Base-by-base conservation (phyloP, 2,113 vertebrate genomes). In the Turdus rufiventris region DNA sequence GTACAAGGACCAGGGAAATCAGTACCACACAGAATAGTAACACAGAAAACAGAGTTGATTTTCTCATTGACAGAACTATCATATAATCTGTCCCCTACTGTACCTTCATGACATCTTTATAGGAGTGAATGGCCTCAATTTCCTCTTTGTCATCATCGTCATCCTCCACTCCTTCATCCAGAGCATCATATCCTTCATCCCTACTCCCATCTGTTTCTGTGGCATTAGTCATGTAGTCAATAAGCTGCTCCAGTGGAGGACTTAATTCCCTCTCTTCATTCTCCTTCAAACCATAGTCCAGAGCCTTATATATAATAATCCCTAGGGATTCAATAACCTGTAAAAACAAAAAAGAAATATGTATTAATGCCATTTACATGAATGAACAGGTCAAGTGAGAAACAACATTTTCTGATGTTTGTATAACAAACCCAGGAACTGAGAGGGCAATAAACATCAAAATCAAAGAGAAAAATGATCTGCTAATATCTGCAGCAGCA, bases 221-320 rank as follows among this genome's bases (percentile, higher is more conserved):
- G 3, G 98, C 98, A 93, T 99, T 99, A 93, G 99, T 99, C 99
- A 99, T 99, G 89, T 97, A 98, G 96, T 99, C 99, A 38, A 99
- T 99, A 92, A 99, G 99, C 91, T 98, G 98, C 97, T 99, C 99
- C 85, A 99, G 95, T 0, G 99, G 99, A 36, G 99, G 99, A 87
- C 99, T 99, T 68, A 99, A 98, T 86, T 99, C 99, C 68, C 99
- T 92, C 96, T 99, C 99, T 96, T 99, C 99, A 33, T 98, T 99
- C 79, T 99, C 99, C 97, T 99, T 99, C 97, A 99, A 98, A 12
- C 99, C 99, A 47, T 99, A 99, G 98, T 99, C 99, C 98, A 99
- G 94, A 67, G 99, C 99, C 96, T 99, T 99, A 97, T 99, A 99
- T 96, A 99, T 99, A 98, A 99, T 98, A 97, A 99, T 99, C 91